phyloP scores from a whole-genome alignment of 2,797 vertebrate genomes.

The Monodelphis domestica region DNA sequence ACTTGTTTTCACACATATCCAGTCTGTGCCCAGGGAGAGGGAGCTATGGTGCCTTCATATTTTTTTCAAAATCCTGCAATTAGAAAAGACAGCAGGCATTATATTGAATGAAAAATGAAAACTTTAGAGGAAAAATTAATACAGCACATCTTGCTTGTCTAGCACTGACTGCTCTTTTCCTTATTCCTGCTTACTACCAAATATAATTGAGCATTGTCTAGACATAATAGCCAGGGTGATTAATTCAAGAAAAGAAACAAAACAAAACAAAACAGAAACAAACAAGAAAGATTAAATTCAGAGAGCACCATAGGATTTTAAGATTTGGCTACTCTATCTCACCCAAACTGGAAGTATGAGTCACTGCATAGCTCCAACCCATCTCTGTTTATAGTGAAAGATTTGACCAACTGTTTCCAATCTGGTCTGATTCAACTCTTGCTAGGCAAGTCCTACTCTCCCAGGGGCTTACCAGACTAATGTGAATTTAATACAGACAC shows the following conservation, averaged over 20 bases:
- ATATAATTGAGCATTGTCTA: background rate
- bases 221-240: background rate
- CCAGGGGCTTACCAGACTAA: background rate
- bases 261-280: background rate
- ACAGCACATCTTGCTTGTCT: background rate
- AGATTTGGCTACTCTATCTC: background rate
- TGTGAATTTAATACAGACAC: background rate
- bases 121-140: background rate
- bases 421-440: background rate
- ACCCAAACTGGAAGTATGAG: background rate
- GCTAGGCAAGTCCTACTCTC: background rate
- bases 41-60: background rate
- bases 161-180: background rate
- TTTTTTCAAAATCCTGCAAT: conserved; percentile 9
- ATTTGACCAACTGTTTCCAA: background rate
- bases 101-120: background rate
- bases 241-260: background rate
- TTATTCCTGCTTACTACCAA: background rate
- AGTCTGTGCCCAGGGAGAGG: background rate
- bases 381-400: background rate
- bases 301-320: background rate
- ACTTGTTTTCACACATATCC: background rate
- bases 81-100: background rate
- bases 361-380: background rate
- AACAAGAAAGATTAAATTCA: background rate